A percentile compares a stretch with the other conserved stretches of the same genome.
These are phyloP conservation scores for Zhengitettix transpicula DNA, from an alignment of 2,888 invertebrate genomes.

Conservation along the genomic window DNA sequence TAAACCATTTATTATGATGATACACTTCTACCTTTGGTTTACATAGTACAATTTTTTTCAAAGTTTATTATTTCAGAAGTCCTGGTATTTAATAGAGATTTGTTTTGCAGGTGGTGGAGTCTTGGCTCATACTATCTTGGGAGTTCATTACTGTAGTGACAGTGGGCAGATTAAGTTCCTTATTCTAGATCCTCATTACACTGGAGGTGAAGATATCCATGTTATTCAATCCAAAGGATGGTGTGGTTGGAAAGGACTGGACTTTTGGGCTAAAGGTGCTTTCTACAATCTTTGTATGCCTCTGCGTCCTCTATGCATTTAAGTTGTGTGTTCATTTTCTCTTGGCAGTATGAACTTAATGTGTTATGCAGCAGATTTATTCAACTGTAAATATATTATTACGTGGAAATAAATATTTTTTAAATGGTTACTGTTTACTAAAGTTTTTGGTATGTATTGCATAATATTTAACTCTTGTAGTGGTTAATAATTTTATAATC, in stretches of 20 bases:
- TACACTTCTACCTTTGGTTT: too few relatives aligned
- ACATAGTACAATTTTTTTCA: too few relatives aligned
- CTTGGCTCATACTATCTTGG: constrained; percentile 93
- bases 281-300: constrained; percentile 97
- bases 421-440: too few relatives aligned
- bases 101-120: constrained; percentile 71
- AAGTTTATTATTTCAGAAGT: too few relatives aligned
- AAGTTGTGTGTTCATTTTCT: not conserved
- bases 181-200: constrained; percentile 97
- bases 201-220: constrained; percentile 67
- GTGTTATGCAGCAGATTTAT: too few relatives aligned
- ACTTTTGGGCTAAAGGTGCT: constrained; percentile 89
- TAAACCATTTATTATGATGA: too few relatives aligned
- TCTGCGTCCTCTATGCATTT: constrained; percentile 37
- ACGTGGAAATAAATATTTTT: too few relatives aligned
- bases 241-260: constrained; percentile 91
- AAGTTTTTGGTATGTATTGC: too few relatives aligned
- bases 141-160: constrained; percentile 69
- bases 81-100: too few relatives aligned
- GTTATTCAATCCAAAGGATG: constrained; percentile 70
- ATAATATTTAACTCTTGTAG: too few relatives aligned
- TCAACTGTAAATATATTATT: too few relatives aligned
- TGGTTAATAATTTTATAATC: too few relatives aligned
- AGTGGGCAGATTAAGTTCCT: constrained; percentile 68
- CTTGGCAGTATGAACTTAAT: not conserved